Conservation (phyloP, 2,888 invertebrate genomes). For the Diarsia mendica region DNA sequence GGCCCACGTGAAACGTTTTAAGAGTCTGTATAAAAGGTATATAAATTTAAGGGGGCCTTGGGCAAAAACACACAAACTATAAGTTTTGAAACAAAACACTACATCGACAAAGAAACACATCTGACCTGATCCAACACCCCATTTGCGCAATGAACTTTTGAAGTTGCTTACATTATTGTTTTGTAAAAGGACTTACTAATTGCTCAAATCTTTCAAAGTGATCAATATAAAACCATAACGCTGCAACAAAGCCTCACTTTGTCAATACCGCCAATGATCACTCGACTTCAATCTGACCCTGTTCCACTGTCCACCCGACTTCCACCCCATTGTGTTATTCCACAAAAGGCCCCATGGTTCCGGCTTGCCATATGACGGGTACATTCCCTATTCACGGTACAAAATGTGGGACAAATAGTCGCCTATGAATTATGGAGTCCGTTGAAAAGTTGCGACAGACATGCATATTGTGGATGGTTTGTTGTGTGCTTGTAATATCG, state of each 20-base stretch:
- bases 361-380: constrained; percentile 61
- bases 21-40: constrained; percentile 7
- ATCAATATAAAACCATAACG: background rate
- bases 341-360: constrained; percentile 51
- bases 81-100: no score
- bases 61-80: background rate
- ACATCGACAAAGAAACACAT: no score
- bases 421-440: constrained; percentile 37
- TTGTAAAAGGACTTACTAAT: no score
- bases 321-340: constrained; percentile 47
- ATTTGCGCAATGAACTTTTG: no score
- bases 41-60: constrained; percentile 3
- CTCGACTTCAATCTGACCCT: constrained; percentile 44
- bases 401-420: constrained; percentile 61
- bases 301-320: constrained; percentile 25
- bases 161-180: no score
- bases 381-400: constrained; percentile 61
- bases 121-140: no score
- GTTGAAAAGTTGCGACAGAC: constrained; percentile 49
- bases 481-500: constrained; percentile 2
- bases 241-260: constrained; percentile 4
- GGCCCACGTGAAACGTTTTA: constrained; percentile 13
- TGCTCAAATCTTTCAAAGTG: background rate
- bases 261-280: constrained; percentile 5
- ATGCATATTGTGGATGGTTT: background rate